Conservation (phyloP, 2,797 vertebrate species). For the Mormyrus proboscirostris region DNA sequence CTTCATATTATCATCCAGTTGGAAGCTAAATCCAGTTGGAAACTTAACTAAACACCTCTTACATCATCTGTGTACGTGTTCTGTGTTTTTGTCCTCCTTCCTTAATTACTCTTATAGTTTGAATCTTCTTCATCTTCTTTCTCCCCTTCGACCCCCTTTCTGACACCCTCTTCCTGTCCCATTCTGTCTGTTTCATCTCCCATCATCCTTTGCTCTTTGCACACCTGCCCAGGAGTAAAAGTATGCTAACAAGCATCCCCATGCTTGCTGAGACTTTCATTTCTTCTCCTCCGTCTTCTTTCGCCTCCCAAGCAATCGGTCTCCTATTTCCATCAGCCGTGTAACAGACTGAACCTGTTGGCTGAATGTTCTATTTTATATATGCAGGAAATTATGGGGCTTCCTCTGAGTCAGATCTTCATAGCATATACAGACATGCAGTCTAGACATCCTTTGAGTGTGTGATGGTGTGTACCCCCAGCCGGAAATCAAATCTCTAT, state of each 20-base stretch:
- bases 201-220: neutral
- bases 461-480: neutral
- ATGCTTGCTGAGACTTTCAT: neutral
- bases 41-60: conserved; percentile 1
- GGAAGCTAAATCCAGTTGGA: neutral
- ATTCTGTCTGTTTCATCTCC: neutral
- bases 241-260: neutral
- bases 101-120: neutral
- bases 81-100: neutral
- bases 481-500: neutral
- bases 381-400: neutral
- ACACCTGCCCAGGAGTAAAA: neutral
- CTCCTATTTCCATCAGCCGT: neutral
- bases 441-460: neutral
- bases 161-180: neutral
- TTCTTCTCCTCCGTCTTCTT: neutral
- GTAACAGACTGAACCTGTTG: neutral
- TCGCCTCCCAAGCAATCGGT: neutral
- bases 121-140: neutral
- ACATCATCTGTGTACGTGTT: neutral
- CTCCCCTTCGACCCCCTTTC: neutral
- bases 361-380: neutral
- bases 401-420: neutral
- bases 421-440: neutral
- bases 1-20: neutral